A percentile compares a stretch with the other conserved stretches of the same genome.
Evolutionary conservation across 2,797 vertebrate species (phyloP).

Genomic region (Pogoniulus pusillus): DNA sequence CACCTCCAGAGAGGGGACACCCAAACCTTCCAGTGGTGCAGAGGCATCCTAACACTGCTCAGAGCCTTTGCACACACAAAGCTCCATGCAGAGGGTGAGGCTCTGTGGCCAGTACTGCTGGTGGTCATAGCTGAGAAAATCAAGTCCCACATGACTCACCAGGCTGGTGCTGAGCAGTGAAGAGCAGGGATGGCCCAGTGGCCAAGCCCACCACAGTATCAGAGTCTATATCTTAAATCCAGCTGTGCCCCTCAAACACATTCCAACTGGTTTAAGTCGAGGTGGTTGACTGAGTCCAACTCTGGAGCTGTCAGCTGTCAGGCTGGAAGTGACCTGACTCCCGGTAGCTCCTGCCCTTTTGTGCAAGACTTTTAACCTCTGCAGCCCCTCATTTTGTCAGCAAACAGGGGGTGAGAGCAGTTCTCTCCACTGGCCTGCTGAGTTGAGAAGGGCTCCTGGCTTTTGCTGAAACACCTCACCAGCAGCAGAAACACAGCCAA

Average conservation of each 20-base stretch:
- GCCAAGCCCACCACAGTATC: rapidly evolving
- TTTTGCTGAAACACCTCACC: background rate
- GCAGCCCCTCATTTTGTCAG: background rate
- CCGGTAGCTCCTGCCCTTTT: background rate
- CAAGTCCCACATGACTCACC: background rate
- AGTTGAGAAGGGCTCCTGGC: background rate
- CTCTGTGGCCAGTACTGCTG: background rate
- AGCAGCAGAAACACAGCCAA: background rate
- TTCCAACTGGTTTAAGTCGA: background rate
- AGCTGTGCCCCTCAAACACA: background rate
- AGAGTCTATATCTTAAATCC: background rate
- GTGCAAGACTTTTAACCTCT: background rate
- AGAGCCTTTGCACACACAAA: background rate
- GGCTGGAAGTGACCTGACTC: background rate
- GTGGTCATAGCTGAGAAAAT: background rate
- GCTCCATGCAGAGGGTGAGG: rapidly evolving
- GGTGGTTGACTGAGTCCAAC: background rate
- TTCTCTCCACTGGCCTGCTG: background rate
- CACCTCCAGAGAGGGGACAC: background rate
- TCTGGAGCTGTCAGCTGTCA: background rate
- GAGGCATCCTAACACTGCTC: rapidly evolving
- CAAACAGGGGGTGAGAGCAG: background rate
- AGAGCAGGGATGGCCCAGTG: background rate
- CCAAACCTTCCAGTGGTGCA: background rate
- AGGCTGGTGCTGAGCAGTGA: background rate